A percentile compares a stretch with the other conserved stretches of the same genome.
phyloP scores from a whole-genome alignment of 2,888 invertebrate genomes.

The Agonum fuliginosum region DNA sequence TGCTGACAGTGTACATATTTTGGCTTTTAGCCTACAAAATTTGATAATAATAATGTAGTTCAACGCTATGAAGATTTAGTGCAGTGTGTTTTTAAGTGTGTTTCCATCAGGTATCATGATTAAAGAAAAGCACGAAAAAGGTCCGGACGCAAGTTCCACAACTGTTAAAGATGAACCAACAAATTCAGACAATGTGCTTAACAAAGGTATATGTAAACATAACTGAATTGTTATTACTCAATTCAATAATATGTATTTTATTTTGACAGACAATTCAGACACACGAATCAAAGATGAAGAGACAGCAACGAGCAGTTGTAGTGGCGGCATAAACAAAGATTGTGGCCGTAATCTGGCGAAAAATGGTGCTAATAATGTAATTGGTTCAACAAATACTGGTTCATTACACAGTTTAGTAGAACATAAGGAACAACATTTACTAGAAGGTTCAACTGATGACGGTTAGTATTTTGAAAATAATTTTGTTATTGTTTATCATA shows the following conservation, averaged over 20 bases:
- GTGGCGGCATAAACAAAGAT: slow-evolving; percentile 69
- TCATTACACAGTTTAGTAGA: slow-evolving; percentile 68
- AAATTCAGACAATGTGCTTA: slow-evolving; percentile 70
- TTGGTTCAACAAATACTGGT: slow-evolving; percentile 72
- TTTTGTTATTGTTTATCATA: not conserved
- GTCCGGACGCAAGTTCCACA: slow-evolving; percentile 67
- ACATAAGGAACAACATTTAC: slow-evolving; percentile 52
- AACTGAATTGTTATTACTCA: not conserved
- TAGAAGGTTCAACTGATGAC: slow-evolving; percentile 47
- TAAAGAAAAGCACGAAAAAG: slow-evolving; percentile 73
- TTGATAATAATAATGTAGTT: slow-evolving; percentile 50
- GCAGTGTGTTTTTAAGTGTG: slow-evolving; percentile 37
- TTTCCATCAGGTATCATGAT: slow-evolving; percentile 68
- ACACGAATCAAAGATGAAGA: slow-evolving; percentile 69
- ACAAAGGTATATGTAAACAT: slow-evolving; percentile 56
- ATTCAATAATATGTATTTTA: not conserved
- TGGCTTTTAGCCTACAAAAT: slow-evolving; percentile 13
- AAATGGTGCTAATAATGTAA: slow-evolving; percentile 70
- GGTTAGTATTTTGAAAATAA: slow-evolving; percentile 23
- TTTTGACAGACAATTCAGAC: slow-evolving; percentile 51
- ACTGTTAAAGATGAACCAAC: slow-evolving; percentile 72
- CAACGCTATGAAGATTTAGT: slow-evolving; percentile 38
- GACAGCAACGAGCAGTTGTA: slow-evolving; percentile 68
- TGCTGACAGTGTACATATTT: slow-evolving; percentile 26
- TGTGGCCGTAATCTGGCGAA: slow-evolving; percentile 70